Evolutionary conservation across 2,797 vertebrate genomes (phyloP).

Genomic region (Danio choprae): DNA sequence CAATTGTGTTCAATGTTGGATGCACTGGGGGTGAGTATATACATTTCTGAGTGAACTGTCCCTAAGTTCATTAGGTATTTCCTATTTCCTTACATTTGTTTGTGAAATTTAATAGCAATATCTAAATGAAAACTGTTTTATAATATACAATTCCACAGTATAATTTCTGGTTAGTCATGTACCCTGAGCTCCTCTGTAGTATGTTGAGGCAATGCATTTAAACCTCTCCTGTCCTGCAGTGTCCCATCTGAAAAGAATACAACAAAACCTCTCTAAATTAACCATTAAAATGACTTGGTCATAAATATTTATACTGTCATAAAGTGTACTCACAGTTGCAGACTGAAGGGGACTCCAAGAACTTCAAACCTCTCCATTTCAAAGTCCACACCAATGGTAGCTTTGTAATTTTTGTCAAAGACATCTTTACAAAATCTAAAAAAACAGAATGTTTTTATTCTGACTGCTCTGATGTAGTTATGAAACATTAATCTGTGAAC

Average conservation of each 20-base stretch:
- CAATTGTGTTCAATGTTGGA: too few species aligned
- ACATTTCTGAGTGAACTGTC: too few species aligned
- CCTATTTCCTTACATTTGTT: background rate
- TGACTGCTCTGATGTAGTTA: background rate
- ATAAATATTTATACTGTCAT: background rate
- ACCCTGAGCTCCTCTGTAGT: slow-evolving; percentile 96
- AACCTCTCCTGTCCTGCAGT: slow-evolving; percentile 96
- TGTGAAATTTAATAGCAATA: background rate
- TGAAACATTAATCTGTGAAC: slow-evolving; percentile 27
- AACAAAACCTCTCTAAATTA: background rate
- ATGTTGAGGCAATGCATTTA: slow-evolving; percentile 96
- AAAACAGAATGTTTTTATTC: background rate
- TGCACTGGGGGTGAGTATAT: too few species aligned
- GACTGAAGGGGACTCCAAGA: slow-evolving; percentile 91
- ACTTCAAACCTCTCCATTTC: slow-evolving; percentile 98
- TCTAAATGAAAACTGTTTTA: too few species aligned
- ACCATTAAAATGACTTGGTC: background rate
- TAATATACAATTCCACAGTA: too few species aligned
- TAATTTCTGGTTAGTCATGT: slow-evolving; percentile 12
- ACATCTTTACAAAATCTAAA: slow-evolving; percentile 92
- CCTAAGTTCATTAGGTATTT: too few species aligned
- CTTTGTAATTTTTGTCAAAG: slow-evolving; percentile 98
- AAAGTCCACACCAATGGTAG: slow-evolving; percentile 97
- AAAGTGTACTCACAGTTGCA: slow-evolving; percentile 88
- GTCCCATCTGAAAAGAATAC: slow-evolving; percentile 84